Base-by-base conservation (phyloP, 2,888 invertebrate species). In the Tricholauxania praeusta region DNA sequence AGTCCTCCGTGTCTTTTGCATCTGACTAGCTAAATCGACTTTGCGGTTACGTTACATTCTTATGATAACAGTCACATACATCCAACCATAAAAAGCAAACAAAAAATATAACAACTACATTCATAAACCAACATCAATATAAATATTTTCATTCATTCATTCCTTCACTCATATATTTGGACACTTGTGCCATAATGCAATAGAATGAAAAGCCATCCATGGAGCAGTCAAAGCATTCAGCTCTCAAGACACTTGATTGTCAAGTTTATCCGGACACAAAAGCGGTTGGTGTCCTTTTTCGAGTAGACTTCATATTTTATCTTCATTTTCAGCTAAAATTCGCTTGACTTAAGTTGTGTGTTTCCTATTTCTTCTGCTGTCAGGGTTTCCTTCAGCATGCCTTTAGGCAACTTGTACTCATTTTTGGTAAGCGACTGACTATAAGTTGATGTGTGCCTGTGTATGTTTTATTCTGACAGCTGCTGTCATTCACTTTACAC, bases 401-500 rank as follows among this genome's bases (percentile, higher is more conserved):
- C 32, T 47, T 57, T 4, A 39, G 39, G 39, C 39, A 39, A 39
- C 39, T 57, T 57, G 28, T 57, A 28, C 28, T 57, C 12, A 28
- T 57, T 3, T 28, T 14, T 28, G 7, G 3, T 62, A 32, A 39
- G 62, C 19, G 48, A 62, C 39, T 48, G 48, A n/a, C 3, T 4
- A 28, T 28, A 39, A n/a, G 62, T 17, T 32, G 28, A 28, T 15
- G 47, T 39, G 39, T 62, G 63, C 48, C 10, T 14, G 48, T 63
- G 32, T 47, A 39, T 47, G 48, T 63, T 39, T 63, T 19, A 63
- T 39, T 63, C 63, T 48, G 63, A 63, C 63, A 63, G 47, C 12
- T 63, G n/a, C 63, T 63, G 63, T 63, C 63, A 63, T 63, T 47
- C 47, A 47, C 47, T 63, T 19, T 47, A 19, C 48, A 17, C 63